Evolutionary conservation across 1,140 invertebrate species (phyloP), one percentile per base, ranked within the genome.

Genomic region (Polypedilum pembai): DNA sequence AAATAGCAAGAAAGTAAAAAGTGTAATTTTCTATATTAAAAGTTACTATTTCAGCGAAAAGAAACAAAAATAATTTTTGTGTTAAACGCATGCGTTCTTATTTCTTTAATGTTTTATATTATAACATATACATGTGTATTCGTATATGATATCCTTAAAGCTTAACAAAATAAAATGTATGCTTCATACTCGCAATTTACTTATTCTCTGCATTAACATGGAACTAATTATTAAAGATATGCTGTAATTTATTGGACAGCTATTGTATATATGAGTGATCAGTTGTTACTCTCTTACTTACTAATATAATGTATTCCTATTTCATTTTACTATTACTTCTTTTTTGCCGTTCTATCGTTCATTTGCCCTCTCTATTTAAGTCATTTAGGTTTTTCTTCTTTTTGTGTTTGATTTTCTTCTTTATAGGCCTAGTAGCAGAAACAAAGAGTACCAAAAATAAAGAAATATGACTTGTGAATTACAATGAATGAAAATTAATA

Each of bases 191-290:
- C 24, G 24, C 45, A 56, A 56, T 56, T 15, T 56, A 56, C 45
- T 56, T 56, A 56, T 56, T 56, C 45, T n/a, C n/a, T n/a, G n/a
- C 45, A 56, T 56, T 56, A 56, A 56, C 15, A 56, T 56, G 45
- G 45, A 56, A 56, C 45, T 56, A 56, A 56, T 56, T 56, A 56
- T 56, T 56, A 56, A 56, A 56, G 45, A 56, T 56, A 56, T 56
- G 45, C 45, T 56, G 45, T 56, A 56, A 56, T 56, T 56, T 56
- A 56, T 56, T 56, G 45, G 45, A 56, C 45, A 56, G 45, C 45
- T 56, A 56, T 56, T 56, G 45, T 56, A 12, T 56, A 56, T 56
- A 56, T 56, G 45, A 56, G 45, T 56, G 45, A 56, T 56, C 45
- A 56, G 45, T 56, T 12, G 12, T 12, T 45, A 10, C 8, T 7